These are phyloP conservation scores for Heliconius charithonia DNA, from an alignment of 2,888 invertebrate species.

Conservation along the genomic window DNA sequence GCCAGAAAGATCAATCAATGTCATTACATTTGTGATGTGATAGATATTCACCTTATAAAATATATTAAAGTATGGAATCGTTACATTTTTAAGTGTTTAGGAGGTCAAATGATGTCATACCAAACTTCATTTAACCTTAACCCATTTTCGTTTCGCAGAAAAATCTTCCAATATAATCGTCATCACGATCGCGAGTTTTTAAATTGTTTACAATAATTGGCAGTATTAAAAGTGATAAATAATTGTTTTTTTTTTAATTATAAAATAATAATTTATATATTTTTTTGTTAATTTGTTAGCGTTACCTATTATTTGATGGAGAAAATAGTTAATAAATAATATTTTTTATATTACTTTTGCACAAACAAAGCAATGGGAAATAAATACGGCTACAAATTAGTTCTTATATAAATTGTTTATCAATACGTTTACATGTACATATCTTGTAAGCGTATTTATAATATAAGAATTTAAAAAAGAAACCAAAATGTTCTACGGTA, in stretches of 20 bases:
- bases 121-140: slow-evolving; percentile 22
- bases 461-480: too few species aligned
- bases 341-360: neutral
- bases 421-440: too few species aligned
- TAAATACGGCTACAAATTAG: too few species aligned
- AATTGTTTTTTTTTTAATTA: neutral
- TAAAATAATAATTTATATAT: neutral
- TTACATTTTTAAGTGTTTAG: slow-evolving; percentile 31
- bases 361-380: too few species aligned
- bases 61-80: slow-evolving; percentile 25
- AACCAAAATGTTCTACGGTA: too few species aligned
- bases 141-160: slow-evolving; percentile 27
- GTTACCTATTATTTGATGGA: neutral
- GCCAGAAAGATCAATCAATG: slow-evolving; percentile 22
- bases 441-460: too few species aligned
- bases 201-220: neutral
- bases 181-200: neutral
- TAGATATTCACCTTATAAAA: slow-evolving; percentile 20
- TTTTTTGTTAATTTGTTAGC: too few species aligned
- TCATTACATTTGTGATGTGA: slow-evolving; percentile 3
- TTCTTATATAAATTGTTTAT: too few species aligned
- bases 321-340: neutral
- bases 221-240: neutral
- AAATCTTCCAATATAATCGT: slow-evolving; percentile 12
- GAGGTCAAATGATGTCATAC: slow-evolving; percentile 33